These are phyloP conservation scores for Pachymerium ferrugineum DNA, from an alignment of 2,888 invertebrate genomes.

Conservation along the genomic window DNA sequence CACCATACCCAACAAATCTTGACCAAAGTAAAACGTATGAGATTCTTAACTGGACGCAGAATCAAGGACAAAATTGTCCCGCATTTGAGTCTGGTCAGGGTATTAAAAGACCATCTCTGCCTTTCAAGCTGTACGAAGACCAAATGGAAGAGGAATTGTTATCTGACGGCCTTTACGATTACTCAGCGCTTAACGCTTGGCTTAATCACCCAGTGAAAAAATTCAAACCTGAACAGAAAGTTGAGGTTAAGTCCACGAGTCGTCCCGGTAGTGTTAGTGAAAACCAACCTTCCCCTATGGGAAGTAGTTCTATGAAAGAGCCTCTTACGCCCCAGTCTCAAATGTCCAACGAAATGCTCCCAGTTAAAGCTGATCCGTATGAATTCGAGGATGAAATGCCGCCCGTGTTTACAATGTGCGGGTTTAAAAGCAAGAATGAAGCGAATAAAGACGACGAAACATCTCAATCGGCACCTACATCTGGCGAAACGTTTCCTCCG, in stretches of 20 bases:
- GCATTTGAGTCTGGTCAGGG: constrained; percentile 44
- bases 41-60: constrained; percentile 8
- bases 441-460: constrained; percentile 29
- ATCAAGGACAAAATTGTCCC: constrained; percentile 28
- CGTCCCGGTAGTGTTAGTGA: constrained; percentile 29
- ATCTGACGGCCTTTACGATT: constrained; percentile 80
- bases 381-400: constrained; percentile 64
- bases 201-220: constrained; percentile 86
- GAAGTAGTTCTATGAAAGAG: constrained; percentile 32
- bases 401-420: constrained; percentile 49
- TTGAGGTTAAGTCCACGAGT: constrained; percentile 38
- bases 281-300: constrained; percentile 29
- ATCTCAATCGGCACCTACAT: constrained; percentile 4
- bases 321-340: constrained; percentile 35
- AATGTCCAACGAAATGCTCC: constrained; percentile 30
- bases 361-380: constrained; percentile 56
- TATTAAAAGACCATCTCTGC: constrained; percentile 70
- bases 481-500: constrained; percentile 24
- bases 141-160: constrained; percentile 69
- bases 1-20: constrained; percentile 33
- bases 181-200: constrained; percentile 77
- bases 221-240: constrained; percentile 56
- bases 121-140: constrained; percentile 69
- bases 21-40: constrained; percentile 31
- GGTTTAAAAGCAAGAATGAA: constrained; percentile 46